A percentile compares a stretch with the other conserved stretches of the same genome.
Conservation (phyloP, 1,140 invertebrate species). For the Anastrepha obliqua region DNA sequence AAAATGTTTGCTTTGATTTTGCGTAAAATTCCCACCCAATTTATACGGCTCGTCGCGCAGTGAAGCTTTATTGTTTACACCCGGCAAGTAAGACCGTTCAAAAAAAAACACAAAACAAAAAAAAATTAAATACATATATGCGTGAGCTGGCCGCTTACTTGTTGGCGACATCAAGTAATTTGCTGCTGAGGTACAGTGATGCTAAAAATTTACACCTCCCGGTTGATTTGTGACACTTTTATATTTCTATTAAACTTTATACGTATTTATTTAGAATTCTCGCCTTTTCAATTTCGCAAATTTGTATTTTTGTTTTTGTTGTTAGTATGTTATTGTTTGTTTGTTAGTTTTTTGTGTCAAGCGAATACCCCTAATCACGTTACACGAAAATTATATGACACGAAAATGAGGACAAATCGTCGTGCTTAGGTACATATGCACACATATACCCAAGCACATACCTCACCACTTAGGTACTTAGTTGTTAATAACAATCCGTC, state of each 20-base stretch:
- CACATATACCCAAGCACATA: neutral
- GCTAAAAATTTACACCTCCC: neutral
- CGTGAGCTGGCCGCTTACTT: neutral
- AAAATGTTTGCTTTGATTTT: neutral
- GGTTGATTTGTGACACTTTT: neutral
- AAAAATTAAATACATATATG: no score
- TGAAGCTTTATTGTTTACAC: neutral
- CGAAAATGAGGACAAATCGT: neutral
- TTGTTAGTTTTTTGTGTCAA: neutral
- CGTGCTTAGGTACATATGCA: neutral
- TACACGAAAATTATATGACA: slow-evolving; percentile 16
- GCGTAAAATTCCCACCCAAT: slow-evolving; percentile 55
- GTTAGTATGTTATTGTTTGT: neutral
- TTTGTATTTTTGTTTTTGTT: neutral
- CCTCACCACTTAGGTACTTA: neutral
- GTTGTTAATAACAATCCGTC: slow-evolving; percentile 17
- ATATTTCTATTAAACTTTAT: neutral
- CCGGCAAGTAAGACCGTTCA: neutral
- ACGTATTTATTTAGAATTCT: neutral
- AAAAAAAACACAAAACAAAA: neutral
- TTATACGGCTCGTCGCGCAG: slow-evolving; percentile 53
- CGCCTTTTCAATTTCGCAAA: neutral
- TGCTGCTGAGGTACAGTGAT: neutral
- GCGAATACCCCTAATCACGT: neutral
- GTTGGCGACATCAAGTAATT: neutral